phyloP scores from a whole-genome alignment of 2,888 invertebrate genomes.

The Nemoura dubitans region DNA sequence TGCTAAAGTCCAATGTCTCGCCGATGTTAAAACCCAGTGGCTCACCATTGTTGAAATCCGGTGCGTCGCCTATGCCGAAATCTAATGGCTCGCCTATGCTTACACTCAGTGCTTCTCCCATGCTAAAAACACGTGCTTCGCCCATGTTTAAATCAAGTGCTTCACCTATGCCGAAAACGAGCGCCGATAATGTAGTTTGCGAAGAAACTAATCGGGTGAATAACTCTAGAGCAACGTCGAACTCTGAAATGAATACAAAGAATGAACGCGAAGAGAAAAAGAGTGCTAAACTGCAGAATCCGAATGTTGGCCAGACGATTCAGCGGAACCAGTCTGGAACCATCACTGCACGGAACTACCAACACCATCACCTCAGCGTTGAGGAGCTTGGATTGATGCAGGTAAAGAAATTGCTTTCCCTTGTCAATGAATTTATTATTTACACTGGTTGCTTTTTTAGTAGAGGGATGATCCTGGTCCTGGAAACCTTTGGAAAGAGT shows the following conservation, averaged over 20 bases:
- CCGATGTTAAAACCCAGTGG: slow-evolving; percentile 16
- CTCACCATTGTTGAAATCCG: slow-evolving; percentile 53
- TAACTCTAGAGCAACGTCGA: slow-evolving; percentile 61
- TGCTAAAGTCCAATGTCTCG: neutral
- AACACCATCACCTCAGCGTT: slow-evolving; percentile 69
- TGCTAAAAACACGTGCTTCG: slow-evolving; percentile 53
- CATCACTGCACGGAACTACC: slow-evolving; percentile 54
- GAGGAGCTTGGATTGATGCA: slow-evolving; percentile 69
- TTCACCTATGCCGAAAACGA: slow-evolving; percentile 56
- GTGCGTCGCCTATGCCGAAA: neutral
- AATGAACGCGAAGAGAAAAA: slow-evolving; percentile 27
- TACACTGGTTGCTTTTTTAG: too few relatives aligned
- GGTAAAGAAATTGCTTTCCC: slow-evolving; percentile 56
- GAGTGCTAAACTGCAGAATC: slow-evolving; percentile 19
- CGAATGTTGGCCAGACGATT: neutral
- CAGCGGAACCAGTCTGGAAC: slow-evolving; percentile 49
- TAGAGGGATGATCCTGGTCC: too few relatives aligned
- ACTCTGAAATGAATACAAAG: slow-evolving; percentile 51
- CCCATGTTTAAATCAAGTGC: neutral
- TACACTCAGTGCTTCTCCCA: neutral
- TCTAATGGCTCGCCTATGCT: slow-evolving; percentile 54
- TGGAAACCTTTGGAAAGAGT: too few relatives aligned
- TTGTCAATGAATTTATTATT: slow-evolving; percentile 46
- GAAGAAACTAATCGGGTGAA: slow-evolving; percentile 55
- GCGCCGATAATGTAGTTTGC: slow-evolving; percentile 57